phyloP scores from a whole-genome alignment of 2,888 invertebrate species.

The Phaonia tiefii region DNA sequence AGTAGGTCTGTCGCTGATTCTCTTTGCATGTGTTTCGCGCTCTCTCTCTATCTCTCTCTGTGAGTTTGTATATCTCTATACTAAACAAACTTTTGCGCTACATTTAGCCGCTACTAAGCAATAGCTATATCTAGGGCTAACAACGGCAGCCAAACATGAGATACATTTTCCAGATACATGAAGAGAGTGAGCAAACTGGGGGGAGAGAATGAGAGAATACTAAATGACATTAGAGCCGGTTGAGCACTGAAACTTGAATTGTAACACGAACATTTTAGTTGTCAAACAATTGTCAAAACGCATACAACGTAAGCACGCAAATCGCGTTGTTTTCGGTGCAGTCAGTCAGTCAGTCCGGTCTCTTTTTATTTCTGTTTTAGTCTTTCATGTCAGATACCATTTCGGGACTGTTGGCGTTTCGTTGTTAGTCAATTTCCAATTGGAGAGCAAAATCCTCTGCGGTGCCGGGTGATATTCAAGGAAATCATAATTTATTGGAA shows the following conservation, averaged over 20 bases:
- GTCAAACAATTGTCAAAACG: conserved; percentile 70
- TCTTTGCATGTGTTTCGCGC: conserved; percentile 9
- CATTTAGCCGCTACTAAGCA: conserved; percentile 42
- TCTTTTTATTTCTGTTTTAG: conserved; percentile 38
- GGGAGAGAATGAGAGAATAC: conserved; percentile 4
- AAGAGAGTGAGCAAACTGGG: neutral
- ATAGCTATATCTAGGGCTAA: conserved; percentile 36
- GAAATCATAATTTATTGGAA: conserved; percentile 13
- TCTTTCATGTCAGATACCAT: too few species aligned
- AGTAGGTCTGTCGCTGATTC: conserved; percentile 11
- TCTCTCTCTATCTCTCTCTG: conserved; percentile 30
- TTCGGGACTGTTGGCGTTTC: conserved; percentile 21
- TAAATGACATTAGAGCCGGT: conserved; percentile 33
- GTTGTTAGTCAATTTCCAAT: conserved; percentile 20
- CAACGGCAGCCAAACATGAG: neutral
- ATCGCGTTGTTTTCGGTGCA: conserved; percentile 38
- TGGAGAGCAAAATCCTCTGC: conserved; percentile 20
- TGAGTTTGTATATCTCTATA: too few species aligned
- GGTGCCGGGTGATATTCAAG: conserved; percentile 15
- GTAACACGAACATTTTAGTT: conserved; percentile 67
- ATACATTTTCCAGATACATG: neutral
- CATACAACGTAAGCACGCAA: conserved; percentile 64
- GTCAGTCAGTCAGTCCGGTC: conserved; percentile 40
- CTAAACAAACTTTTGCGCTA: conserved; percentile 25
- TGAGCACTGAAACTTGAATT: conserved; percentile 36